Evolutionary conservation across 1,140 invertebrate genomes (phyloP), one percentile per base, ranked within the genome.

Genomic region (Megathymus violae): DNA sequence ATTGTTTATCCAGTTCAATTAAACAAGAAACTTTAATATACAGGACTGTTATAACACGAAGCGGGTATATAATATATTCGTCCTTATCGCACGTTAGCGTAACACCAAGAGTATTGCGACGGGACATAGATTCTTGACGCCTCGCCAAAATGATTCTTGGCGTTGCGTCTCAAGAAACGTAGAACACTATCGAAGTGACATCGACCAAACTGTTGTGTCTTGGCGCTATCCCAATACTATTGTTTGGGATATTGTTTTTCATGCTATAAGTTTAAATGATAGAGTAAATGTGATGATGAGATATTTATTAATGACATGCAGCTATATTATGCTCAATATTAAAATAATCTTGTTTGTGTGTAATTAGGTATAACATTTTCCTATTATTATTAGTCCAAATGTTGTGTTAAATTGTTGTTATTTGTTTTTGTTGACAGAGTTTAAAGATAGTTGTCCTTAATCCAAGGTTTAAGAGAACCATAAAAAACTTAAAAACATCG

Each of bases 131-230:
- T 58, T 60, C 47, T 67, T 73, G 71, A 62, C 58, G 58, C 27
- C 4, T 38, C 54, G 71, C 67, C 67, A 74, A 67, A 64, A 62
- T 56, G 59, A 17, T 70, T 66, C 16, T 56, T 56, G 48, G 64
- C 22, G 41, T 13, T 62, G 50, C 44, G 17, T 40, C 43, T 44
- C 46, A 44, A 34, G 41, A 22, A 9, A 31, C 40, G 40, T 41
- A 22, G 15, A 43, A 56, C 13, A 56, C 40, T 56, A 54, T 41
- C 40, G 36, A 41, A n/a, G 14, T 16, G 44, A 47, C 22, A 34
- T 56, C 52, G 40, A 44, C 52, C 40, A 56, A 54, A 34, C 52
- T 31, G 40, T 56, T 56, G 22, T 34, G 52, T 41, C 14, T 52
- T 56, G 52, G 52, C 52, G 19, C 1, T 1, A 7, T 10, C 40